Evolutionary conservation across 1,140 invertebrate species (phyloP), one percentile per base, ranked within the genome.

Genomic region (Eumeta japonica): DNA sequence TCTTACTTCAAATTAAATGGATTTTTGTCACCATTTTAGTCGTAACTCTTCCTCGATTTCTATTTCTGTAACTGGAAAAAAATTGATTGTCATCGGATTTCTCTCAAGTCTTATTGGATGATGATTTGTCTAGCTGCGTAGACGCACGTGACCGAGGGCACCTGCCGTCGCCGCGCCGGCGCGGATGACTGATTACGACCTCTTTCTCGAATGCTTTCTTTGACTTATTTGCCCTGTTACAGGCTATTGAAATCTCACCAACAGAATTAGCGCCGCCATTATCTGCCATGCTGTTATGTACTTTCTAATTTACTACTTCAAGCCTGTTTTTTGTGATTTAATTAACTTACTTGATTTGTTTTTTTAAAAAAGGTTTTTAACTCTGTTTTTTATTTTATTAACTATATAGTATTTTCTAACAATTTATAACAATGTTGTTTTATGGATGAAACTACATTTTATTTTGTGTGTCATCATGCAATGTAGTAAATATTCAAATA

Each of bases 121-220:
- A 45, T 44, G 29, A 31, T 40, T 44, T 39, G 16, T 27, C 39
- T 34, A 43, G 20, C 37, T 40, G 34, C 38, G 40, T 28, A 44
- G 41, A 34, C 36, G 53, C 51, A 62, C 57, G 62, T 65, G 57
- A 58, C 55, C 37, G 52, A 43, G 36, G 43, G 43, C 58, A 64
- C 50, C 58, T 60, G 57, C 48, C 47, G 41, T 28, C 29, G 20
- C n/a, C n/a, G 20, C n/a, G 20, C 5, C 20, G 20, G n/a, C 20
- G n/a, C 20, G 20, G 20, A 7, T n/a, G 20, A 24, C 13, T 32
- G 13, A n/a, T 17, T 4, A 24, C 30, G 37, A 41, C 32, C 39
- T 37, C 38, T 51, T 45, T 45, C 42, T 41, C 27, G 42, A 34
- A 43, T 39, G 5, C 37, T 43, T 41, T 54, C 31, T 46, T 39